These are phyloP conservation scores for Melieria crassipennis DNA, from an alignment of 2,888 invertebrate genomes.

Conservation along the genomic window DNA sequence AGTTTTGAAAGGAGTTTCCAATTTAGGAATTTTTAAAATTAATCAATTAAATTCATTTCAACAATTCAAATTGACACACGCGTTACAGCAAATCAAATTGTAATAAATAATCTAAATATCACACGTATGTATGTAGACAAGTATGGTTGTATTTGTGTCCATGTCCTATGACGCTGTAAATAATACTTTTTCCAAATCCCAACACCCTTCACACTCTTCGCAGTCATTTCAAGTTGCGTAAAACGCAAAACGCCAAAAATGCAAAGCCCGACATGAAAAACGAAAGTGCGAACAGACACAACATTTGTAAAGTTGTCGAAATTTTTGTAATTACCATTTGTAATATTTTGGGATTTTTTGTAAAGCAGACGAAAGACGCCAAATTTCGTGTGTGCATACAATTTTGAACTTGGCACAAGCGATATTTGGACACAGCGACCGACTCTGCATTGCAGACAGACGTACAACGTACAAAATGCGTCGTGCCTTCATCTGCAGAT, in stretches of 20 bases:
- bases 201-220: too few species aligned
- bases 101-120: too few species aligned
- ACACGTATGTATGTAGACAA: conserved; percentile 29
- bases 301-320: conserved; percentile 32
- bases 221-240: background rate
- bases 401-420: conserved; percentile 28
- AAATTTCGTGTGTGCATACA: conserved; percentile 10
- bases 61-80: too few species aligned
- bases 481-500: too few species aligned
- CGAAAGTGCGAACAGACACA: conserved; percentile 30
- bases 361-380: conserved; percentile 2
- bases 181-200: too few species aligned
- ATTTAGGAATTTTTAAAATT: too few species aligned
- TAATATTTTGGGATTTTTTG: conserved; percentile 12
- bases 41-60: too few species aligned
- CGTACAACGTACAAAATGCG: too few species aligned
- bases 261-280: conserved; percentile 8
- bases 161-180: background rate
- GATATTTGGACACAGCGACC: background rate
- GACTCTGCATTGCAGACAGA: too few species aligned
- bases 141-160: conserved; percentile 7
- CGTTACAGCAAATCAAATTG: too few species aligned
- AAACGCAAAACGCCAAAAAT: conserved; percentile 20
- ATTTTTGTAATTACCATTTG: conserved; percentile 30
- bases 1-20: too few species aligned